phyloP scores from a whole-genome alignment of 2,797 vertebrate genomes.

The Sebastes minor region DNA sequence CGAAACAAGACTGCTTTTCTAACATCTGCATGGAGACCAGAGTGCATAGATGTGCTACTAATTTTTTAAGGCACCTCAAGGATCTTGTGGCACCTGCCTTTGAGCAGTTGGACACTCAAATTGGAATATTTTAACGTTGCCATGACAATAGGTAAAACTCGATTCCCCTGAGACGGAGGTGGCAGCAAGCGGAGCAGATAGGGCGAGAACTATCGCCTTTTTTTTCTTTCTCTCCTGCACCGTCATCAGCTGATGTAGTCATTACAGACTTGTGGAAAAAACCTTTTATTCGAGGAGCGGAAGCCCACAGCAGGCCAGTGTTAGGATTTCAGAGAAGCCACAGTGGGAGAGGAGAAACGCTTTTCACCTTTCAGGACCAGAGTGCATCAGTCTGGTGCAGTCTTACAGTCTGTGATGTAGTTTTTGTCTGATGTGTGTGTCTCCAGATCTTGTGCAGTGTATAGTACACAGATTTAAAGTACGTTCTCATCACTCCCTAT shows the following conservation, averaged over 20 bases:
- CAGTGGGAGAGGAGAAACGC: neutral
- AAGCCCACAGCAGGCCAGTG: constrained; percentile 29
- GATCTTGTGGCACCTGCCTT: neutral
- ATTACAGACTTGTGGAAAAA: neutral
- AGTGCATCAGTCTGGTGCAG: neutral
- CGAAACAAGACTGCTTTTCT: neutral
- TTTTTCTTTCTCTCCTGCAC: neutral
- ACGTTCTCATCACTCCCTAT: neutral
- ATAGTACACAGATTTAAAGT: neutral
- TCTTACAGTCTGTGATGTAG: neutral
- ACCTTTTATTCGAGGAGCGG: constrained; percentile 20
- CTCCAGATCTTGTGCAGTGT: neutral
- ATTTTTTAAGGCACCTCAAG: neutral
- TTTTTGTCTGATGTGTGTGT: neutral
- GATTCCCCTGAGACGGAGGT: constrained; percentile 28
- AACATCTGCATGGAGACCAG: neutral
- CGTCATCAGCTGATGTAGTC: constrained; percentile 37
- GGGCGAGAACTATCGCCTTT: neutral
- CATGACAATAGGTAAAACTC: constrained; percentile 46
- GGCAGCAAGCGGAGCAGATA: constrained; percentile 5
- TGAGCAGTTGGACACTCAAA: constrained; percentile 7
- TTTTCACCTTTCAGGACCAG: constrained; percentile 4
- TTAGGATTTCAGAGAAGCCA: constrained; percentile 23
- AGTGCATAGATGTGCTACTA: neutral
- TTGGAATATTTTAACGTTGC: constrained; percentile 29